phyloP scores from a whole-genome alignment of 2,797 vertebrate species.

The Rhodeus uyekii region DNA sequence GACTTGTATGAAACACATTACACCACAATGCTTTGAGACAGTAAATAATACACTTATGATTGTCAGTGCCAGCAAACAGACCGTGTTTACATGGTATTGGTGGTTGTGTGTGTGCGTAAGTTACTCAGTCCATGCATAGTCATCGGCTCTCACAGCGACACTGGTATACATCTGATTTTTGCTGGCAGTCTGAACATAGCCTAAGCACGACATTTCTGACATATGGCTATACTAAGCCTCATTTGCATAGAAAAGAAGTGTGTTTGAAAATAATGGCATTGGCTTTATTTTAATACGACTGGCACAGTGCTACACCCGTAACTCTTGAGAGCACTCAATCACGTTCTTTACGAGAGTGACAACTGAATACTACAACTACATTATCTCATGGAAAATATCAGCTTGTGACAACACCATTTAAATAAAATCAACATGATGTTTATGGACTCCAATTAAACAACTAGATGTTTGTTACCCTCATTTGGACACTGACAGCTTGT shows the following conservation, averaged over 20 bases:
- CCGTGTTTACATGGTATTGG: no score
- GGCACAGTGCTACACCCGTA: neutral
- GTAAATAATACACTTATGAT: no score
- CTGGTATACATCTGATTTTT: neutral
- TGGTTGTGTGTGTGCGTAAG: no score
- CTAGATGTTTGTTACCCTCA: neutral
- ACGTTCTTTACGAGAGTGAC: neutral
- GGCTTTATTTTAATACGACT: neutral
- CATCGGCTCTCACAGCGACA: no score
- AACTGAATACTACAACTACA: neutral
- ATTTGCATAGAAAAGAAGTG: neutral
- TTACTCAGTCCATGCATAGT: no score
- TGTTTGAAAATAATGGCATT: neutral
- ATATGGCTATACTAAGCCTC: neutral
- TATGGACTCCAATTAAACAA: neutral
- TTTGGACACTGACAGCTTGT: neutral
- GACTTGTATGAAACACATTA: no score
- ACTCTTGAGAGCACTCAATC: neutral
- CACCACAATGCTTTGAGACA: no score
- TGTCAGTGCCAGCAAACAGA: no score
- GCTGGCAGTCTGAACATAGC: neutral
- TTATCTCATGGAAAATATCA: slow-evolving; percentile 2
- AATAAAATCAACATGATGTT: neutral
- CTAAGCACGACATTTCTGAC: neutral
- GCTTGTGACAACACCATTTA: neutral